A percentile compares a stretch with the other conserved stretches of the same genome.
Evolutionary conservation across 2,113 vertebrate genomes (phyloP).

Genomic region (Acrocephalus arundinaceus): DNA sequence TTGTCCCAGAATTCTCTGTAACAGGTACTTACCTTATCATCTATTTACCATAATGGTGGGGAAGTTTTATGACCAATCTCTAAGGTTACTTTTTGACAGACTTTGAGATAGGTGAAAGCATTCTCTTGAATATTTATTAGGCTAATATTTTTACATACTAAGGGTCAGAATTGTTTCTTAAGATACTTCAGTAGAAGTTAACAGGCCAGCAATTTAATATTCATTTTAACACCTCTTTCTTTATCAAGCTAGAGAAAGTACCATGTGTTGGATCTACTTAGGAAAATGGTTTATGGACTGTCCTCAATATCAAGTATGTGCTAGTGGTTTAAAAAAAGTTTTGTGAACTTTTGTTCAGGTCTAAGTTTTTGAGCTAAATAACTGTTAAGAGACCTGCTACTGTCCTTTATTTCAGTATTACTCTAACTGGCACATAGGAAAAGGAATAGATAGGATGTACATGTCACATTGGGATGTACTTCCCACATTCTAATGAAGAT

Average conservation of each 20-base stretch:
- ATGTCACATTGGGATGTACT: background rate
- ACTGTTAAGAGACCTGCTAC: background rate
- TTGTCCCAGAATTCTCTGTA: slow-evolving; percentile 5
- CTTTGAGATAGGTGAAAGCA: background rate
- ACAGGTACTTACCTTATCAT: background rate
- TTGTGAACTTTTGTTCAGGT: too few relatives aligned
- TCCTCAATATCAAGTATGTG: background rate
- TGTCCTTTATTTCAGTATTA: background rate
- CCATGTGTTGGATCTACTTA: background rate
- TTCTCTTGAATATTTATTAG: background rate
- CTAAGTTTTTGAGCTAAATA: background rate
- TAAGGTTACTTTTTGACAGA: background rate
- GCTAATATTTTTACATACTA: background rate
- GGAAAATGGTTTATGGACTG: background rate
- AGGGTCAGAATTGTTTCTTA: background rate
- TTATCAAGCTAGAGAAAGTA: background rate
- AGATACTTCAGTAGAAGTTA: background rate
- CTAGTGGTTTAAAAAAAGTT: background rate
- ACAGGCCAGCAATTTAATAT: background rate
- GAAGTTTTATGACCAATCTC: background rate
- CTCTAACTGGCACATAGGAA: background rate
- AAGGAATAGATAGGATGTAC: background rate
- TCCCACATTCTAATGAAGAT: background rate
- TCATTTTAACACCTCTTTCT: background rate
- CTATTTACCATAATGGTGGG: background rate